Percentiles rank a stretch among this genome's conserved stretches.
phyloP scores from a whole-genome alignment of 2,797 vertebrate genomes.

The Coracias cyanogaster region DNA sequence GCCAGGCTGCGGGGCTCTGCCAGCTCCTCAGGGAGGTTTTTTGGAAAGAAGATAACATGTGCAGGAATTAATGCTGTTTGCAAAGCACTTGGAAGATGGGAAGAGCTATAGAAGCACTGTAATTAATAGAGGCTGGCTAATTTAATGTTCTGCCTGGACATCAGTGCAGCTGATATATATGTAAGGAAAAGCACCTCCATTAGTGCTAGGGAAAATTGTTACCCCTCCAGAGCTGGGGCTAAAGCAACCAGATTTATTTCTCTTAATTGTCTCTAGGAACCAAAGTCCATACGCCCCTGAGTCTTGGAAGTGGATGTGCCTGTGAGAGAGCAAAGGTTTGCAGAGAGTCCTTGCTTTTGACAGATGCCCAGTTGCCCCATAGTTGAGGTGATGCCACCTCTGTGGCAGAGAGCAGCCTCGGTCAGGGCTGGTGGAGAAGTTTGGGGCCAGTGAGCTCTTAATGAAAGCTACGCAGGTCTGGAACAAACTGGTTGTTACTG shows the following conservation, averaged over 20 bases:
- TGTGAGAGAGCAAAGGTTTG: neutral
- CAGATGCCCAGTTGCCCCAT: rapidly evolving
- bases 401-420: neutral
- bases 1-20: neutral
- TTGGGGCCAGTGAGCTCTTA: neutral
- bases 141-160: constrained; percentile 47
- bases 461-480: rapidly evolving
- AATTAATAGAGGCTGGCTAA: constrained; percentile 65
- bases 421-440: neutral
- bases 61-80: constrained; percentile 44
- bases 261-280: constrained; percentile 31
- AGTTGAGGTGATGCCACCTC: neutral
- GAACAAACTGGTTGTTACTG: neutral
- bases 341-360: neutral
- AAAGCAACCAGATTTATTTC: constrained; percentile 57
- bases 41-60: constrained; percentile 13
- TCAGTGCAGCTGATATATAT: constrained; percentile 44
- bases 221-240: neutral
- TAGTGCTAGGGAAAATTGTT: neutral
- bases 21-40: constrained; percentile 23
- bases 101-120: constrained; percentile 47
- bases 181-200: constrained; percentile 50
- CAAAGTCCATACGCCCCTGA: neutral
- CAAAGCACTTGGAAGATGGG: constrained; percentile 41
- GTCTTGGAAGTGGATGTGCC: neutral